phyloP scores from a whole-genome alignment of 2,113 vertebrate genomes.

The Siphamia tubifer region DNA sequence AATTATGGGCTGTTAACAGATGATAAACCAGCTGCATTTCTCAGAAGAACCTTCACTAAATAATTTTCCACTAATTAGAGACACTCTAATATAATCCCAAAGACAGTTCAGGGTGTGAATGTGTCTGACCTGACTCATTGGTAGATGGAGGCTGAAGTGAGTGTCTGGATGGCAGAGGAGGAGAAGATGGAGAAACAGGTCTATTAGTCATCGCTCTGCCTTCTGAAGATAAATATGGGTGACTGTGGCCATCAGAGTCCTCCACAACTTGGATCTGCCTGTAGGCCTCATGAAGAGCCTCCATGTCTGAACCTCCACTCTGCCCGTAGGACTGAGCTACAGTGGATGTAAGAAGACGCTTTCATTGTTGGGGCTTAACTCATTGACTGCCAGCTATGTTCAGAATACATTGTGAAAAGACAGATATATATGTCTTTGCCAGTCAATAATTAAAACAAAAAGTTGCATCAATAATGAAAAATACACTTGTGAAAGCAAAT shows the following conservation, averaged over 20 bases:
- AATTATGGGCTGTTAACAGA: too few species aligned
- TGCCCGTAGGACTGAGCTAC: constrained; percentile 74
- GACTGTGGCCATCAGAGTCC: constrained; percentile 68
- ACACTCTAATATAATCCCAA: neutral
- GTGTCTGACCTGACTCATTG: constrained; percentile 73
- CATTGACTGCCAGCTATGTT: too few species aligned
- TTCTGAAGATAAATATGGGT: neutral
- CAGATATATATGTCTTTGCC: too few species aligned
- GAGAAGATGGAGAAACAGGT: neutral
- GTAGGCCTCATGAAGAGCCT: constrained; percentile 88
- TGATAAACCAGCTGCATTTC: too few species aligned
- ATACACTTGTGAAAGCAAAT: too few species aligned
- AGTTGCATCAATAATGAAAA: too few species aligned
- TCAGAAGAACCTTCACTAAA: too few species aligned
- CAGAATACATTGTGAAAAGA: too few species aligned
- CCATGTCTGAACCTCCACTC: constrained; percentile 84
- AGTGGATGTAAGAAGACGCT: neutral
- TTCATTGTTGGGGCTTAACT: too few species aligned
- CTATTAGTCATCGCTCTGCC: constrained; percentile 1
- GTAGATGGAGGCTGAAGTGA: constrained; percentile 59
- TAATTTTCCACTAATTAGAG: too few species aligned
- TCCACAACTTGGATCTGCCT: constrained; percentile 77
- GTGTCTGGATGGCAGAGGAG: constrained; percentile 13
- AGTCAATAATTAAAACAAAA: too few species aligned
- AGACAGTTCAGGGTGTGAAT: neutral